Evolutionary conservation across 2,888 invertebrate genomes (phyloP).

Genomic region (Hoplodrina ambigua): DNA sequence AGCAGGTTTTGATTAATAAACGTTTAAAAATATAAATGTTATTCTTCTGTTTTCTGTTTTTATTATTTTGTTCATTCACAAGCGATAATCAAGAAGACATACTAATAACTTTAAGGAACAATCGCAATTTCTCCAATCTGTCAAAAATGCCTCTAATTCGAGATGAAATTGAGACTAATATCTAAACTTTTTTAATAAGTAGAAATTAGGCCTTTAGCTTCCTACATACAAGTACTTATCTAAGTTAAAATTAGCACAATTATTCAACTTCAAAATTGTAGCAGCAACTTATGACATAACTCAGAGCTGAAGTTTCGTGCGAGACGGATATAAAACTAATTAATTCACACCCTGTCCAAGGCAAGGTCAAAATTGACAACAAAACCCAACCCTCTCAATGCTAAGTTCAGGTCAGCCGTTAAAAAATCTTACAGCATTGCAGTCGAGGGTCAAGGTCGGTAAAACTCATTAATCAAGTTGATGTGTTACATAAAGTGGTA

Average conservation of each 20-base stretch:
- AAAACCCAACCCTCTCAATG: constrained; percentile 7
- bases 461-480: constrained; percentile 51
- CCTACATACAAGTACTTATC: neutral
- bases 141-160: no score
- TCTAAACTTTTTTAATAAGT: no score
- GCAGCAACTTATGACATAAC: constrained; percentile 12
- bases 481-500: constrained; percentile 23
- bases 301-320: constrained; percentile 17
- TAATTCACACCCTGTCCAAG: constrained; percentile 15
- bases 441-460: constrained; percentile 37
- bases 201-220: no score
- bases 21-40: no score
- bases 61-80: no score
- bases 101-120: no score
- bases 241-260: constrained; percentile 14
- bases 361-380: constrained; percentile 27
- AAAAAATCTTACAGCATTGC: constrained; percentile 44
- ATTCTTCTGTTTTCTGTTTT: no score
- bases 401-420: constrained; percentile 19
- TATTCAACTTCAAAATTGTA: constrained; percentile 1
- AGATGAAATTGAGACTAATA: no score
- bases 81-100: no score
- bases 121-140: no score
- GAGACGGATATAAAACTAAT: constrained; percentile 32
- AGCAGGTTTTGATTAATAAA: no score